A percentile compares a stretch with the other conserved stretches of the same genome.
phyloP scores from a whole-genome alignment of 2,113 vertebrate species.

The Gasterosteus aculeatus region DNA sequence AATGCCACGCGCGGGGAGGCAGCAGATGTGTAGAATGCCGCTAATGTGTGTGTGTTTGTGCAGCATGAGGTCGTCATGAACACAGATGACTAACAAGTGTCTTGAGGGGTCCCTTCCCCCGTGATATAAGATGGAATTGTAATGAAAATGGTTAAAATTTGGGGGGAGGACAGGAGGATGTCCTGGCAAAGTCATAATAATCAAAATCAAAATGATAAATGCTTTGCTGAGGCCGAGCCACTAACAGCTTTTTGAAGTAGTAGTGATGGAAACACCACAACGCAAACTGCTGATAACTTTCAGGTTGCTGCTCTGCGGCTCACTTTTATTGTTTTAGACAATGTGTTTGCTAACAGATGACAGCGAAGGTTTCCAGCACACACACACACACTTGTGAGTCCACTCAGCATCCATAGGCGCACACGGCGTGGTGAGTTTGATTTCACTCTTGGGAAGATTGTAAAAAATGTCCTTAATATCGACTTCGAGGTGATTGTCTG shows the following conservation, averaged over 20 bases:
- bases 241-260: neutral
- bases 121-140: neutral
- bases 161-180: neutral
- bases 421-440: neutral
- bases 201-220: no score
- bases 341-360: no score
- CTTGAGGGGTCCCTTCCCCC: conserved; percentile 1
- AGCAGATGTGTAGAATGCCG: conserved; percentile 19
- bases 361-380: no score
- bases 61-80: conserved; percentile 13
- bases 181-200: neutral
- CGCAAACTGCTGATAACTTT: neutral
- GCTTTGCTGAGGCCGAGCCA: no score
- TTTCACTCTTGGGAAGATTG: neutral
- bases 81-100: conserved; percentile 21
- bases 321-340: no score
- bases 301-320: neutral
- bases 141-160: neutral
- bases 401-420: neutral
- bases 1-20: conserved; percentile 16
- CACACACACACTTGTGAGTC: no score
- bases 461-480: neutral
- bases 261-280: neutral
- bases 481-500: neutral
- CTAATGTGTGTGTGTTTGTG: neutral